Conservation (phyloP, 2,888 invertebrate genomes). For the Nineta flava region DNA sequence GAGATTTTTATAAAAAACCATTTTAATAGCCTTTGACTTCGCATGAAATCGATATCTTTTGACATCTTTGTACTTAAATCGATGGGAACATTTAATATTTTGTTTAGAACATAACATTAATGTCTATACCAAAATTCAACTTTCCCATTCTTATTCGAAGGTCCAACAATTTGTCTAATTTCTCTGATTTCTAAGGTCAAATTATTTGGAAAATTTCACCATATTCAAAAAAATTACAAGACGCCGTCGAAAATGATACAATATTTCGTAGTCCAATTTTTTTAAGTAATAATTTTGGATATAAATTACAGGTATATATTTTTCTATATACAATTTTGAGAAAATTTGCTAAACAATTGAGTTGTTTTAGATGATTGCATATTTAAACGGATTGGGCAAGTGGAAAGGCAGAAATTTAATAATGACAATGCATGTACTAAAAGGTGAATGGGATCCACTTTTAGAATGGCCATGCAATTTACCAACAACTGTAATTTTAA, state of each 20-base stretch:
- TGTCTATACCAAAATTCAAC: neutral
- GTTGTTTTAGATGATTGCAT: constrained; percentile 41
- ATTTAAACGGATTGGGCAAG: constrained; percentile 57
- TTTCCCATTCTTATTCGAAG: constrained; percentile 9
- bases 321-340: neutral
- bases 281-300: constrained; percentile 55
- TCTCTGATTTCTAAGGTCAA: no score
- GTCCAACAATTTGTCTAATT: no score
- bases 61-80: no score
- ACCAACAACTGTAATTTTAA: constrained; percentile 44
- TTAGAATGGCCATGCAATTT: constrained; percentile 59
- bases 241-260: constrained; percentile 46
- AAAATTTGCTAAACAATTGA: neutral
- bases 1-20: no score
- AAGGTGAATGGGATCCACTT: constrained; percentile 54
- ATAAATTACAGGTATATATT: constrained; percentile 43
- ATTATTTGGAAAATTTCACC: constrained; percentile 56
- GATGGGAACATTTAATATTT: no score
- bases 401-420: constrained; percentile 62
- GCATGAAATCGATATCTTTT: no score
- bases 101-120: no score
- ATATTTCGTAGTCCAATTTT: constrained; percentile 51
- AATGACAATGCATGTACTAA: constrained; percentile 47
- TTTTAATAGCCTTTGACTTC: no score
- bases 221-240: constrained; percentile 45